A percentile compares a stretch with the other conserved stretches of the same genome.
These are phyloP conservation scores for Philhelius pedissequus DNA, from an alignment of 2,888 invertebrate genomes.

Conservation along the genomic window DNA sequence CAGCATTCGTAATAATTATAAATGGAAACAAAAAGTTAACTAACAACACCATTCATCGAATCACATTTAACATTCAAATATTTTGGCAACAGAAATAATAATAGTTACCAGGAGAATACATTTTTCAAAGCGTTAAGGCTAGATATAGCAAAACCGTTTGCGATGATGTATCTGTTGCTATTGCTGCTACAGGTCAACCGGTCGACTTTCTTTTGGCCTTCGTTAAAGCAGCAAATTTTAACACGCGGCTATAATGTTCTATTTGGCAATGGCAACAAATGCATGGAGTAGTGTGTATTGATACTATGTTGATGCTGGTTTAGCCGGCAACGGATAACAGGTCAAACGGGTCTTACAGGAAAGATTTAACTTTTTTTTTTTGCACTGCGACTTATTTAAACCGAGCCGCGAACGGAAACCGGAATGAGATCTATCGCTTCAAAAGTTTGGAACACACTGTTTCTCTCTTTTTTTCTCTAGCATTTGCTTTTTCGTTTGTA, in stretches of 20 bases:
- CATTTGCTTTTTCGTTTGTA: neutral
- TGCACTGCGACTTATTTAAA: neutral
- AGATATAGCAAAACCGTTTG: neutral
- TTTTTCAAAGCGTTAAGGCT: slow-evolving; percentile 18
- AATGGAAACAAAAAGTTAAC: slow-evolving; percentile 36
- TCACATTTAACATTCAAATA: slow-evolving; percentile 56
- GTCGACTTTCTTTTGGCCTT: slow-evolving; percentile 31
- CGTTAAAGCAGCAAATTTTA: neutral
- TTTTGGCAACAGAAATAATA: slow-evolving; percentile 16
- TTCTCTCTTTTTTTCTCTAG: neutral
- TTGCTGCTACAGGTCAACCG: slow-evolving; percentile 39
- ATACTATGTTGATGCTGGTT: slow-evolving; percentile 24
- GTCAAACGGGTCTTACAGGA: slow-evolving; percentile 34
- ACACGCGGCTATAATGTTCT: neutral
- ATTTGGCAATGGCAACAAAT: slow-evolving; percentile 26
- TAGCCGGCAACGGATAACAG: slow-evolving; percentile 43
- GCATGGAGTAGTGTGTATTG: slow-evolving; percentile 26
- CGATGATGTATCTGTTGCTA: neutral
- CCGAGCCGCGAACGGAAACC: slow-evolving; percentile 36
- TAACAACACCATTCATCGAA: slow-evolving; percentile 48
- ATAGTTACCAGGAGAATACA: slow-evolving; percentile 68
- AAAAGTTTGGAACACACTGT: neutral
- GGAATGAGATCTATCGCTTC: slow-evolving; percentile 50
- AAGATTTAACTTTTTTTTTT: neutral
- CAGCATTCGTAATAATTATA: slow-evolving; percentile 44